These are phyloP conservation scores for Polypterus senegalus DNA, from an alignment of 2,113 vertebrate species.

Conservation along the genomic window DNA sequence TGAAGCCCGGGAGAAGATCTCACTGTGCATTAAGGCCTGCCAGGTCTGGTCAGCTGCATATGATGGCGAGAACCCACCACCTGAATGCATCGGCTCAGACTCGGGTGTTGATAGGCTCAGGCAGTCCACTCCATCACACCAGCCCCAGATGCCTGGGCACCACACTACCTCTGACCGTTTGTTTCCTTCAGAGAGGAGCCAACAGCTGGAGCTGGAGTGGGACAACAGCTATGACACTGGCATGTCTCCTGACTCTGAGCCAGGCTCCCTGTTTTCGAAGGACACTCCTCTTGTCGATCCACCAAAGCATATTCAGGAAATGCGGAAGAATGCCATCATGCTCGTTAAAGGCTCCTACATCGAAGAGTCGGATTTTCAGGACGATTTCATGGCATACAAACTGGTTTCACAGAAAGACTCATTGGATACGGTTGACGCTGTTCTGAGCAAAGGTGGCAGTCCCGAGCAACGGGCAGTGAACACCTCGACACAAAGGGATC, in stretches of 20 bases:
- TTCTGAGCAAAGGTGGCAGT: not conserved
- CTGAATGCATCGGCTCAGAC: constrained; percentile 56
- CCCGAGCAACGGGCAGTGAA: not conserved
- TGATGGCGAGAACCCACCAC: constrained; percentile 72
- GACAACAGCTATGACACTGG: constrained; percentile 85
- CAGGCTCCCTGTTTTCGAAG: constrained; percentile 20
- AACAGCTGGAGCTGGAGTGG: constrained; percentile 82
- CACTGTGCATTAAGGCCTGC: constrained; percentile 66
- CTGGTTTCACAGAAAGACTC: constrained; percentile 77
- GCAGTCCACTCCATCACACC: constrained; percentile 20
- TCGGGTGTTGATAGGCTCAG: constrained; percentile 45
- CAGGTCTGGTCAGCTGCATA: constrained; percentile 82
- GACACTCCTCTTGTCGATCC: constrained; percentile 40
- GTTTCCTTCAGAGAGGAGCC: constrained; percentile 34
- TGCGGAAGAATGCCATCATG: constrained; percentile 78
- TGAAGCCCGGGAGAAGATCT: constrained; percentile 71
- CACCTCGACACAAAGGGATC: constrained; percentile 6
- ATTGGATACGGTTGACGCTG: constrained; percentile 26
- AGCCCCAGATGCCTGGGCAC: constrained; percentile 18
- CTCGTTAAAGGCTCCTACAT: constrained; percentile 80
- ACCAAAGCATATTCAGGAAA: constrained; percentile 82
- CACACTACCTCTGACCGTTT: constrained; percentile 15
- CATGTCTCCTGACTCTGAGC: constrained; percentile 46
- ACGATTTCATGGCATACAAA: constrained; percentile 86
- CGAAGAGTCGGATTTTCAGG: constrained; percentile 89